Percentiles rank a stretch among this genome's conserved stretches.
Conservation (phyloP, 2,113 vertebrate genomes). For the Ptilorrhoa leucosticta region DNA sequence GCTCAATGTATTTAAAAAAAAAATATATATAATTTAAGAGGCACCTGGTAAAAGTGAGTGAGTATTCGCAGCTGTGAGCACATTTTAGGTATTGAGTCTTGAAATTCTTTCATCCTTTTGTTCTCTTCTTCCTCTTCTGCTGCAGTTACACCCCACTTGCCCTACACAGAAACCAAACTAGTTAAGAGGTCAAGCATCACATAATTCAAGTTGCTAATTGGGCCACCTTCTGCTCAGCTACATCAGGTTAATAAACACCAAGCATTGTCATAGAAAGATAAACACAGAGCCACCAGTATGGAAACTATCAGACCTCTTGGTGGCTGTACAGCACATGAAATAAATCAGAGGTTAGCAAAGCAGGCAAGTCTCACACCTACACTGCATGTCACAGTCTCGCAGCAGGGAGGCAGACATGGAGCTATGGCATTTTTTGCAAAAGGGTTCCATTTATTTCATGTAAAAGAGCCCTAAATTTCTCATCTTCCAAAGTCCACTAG, state of each 20-base stretch:
- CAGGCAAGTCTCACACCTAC: not conserved
- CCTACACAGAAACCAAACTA: slow-evolving; percentile 66
- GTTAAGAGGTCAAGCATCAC: not conserved
- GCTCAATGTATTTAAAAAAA: not conserved
- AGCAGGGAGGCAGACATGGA: not conserved
- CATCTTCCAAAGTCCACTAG: not conserved
- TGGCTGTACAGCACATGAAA: not conserved
- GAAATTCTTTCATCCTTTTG: slow-evolving; percentile 85
- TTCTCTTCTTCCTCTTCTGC: slow-evolving; percentile 87
- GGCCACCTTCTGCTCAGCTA: not conserved
- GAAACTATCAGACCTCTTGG: not conserved
- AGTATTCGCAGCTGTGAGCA: slow-evolving; percentile 91
- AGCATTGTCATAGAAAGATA: not conserved
- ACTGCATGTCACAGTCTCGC: not conserved
- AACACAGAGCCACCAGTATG: not conserved
- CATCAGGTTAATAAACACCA: not conserved
- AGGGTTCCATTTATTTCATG: not conserved
- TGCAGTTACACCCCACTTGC: slow-evolving; percentile 91
- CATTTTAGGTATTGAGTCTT: slow-evolving; percentile 92
- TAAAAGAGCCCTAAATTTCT: not conserved
- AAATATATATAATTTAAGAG: not conserved
- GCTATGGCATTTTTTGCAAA: not conserved
- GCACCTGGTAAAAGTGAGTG: slow-evolving; percentile 97
- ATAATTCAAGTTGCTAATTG: not conserved
- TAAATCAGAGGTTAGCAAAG: not conserved